Evolutionary conservation across 2,797 vertebrate species (phyloP), one percentile per base, ranked within the genome.

Genomic region (Periophthalmus magnuspinnatus): DNA sequence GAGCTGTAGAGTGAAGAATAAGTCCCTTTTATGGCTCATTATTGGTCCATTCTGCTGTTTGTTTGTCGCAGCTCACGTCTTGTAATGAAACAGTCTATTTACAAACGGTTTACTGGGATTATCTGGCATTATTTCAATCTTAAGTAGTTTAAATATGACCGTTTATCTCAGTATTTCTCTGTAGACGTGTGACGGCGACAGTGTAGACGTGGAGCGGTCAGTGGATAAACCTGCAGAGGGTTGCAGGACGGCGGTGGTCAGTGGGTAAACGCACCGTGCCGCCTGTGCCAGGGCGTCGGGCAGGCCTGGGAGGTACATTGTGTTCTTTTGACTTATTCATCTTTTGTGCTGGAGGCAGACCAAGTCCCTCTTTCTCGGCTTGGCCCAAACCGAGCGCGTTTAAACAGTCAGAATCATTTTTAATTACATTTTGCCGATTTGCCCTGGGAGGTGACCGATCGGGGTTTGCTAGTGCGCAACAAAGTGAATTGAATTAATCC

Each of bases 321-420:
- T 92, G 89, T 90, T 91, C 90, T 84, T 86, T 90, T 92, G 82
- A 92, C 90, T 90, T 89, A 91, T 92, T 92, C 86, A 92, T 90
- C 82, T 84, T 83, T 86, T 77, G 76, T 87, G 75, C 86, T 87
- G 80, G 87, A 91, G 78, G 77, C 81, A 52, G 78, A 86, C 79
- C 81, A 87, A 78, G 79, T 84, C 83, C 88, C 90, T 82, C 86
- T 86, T 83, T 75, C 68, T 74, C 76, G 66, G 75, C 67, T 77
- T 84, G 88, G 86, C 85, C 81, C 70, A 34, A 16, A 83, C 66
- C 47, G 54, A 71, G 80, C 77, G 74, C 79, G 61, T 73, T n/a
- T 55, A 63, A 76, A 70, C 50, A 41, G 69, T 69, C 65, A 74
- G 59, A 77, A 77, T 77, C 45, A 14, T 81, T 72, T 74, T 69